Conservation (phyloP, 2,113 vertebrate genomes). For the Gadus macrocephalus region DNA sequence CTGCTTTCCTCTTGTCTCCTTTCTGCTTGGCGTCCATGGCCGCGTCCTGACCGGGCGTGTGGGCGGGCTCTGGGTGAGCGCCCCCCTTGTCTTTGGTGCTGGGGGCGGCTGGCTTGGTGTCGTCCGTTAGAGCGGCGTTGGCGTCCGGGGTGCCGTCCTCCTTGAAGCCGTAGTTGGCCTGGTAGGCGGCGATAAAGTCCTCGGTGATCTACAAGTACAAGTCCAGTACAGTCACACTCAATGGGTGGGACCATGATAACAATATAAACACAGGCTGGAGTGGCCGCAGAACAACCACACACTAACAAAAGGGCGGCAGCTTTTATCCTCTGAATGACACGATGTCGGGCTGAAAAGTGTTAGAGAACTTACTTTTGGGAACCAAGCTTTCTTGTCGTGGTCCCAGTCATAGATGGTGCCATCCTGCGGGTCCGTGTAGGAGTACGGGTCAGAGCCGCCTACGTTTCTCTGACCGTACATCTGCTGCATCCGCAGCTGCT, state of each 20-base stretch:
- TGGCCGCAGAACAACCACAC: too few species aligned
- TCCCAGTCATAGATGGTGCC: constrained; percentile 94
- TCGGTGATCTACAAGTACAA: constrained; percentile 82
- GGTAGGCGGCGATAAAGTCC: constrained; percentile 91
- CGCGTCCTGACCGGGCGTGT: constrained; percentile 36
- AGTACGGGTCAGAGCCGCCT: constrained; percentile 64
- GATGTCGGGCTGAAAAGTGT: neutral
- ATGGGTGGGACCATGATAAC: too few species aligned
- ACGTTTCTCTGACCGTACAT: constrained; percentile 69
- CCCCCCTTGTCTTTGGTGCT: constrained; percentile 36
- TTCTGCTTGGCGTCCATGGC: constrained; percentile 76
- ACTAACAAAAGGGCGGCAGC: too few species aligned
- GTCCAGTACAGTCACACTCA: too few species aligned
- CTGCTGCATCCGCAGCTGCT: constrained; percentile 89
- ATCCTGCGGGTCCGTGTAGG: constrained; percentile 78
- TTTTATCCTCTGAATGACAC: too few species aligned
- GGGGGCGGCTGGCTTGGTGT: constrained; percentile 32
- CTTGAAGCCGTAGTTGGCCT: constrained; percentile 90
- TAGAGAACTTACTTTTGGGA: constrained; percentile 81
- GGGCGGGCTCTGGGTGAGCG: constrained; percentile 44
- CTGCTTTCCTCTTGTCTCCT: constrained; percentile 86
- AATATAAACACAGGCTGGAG: too few species aligned
- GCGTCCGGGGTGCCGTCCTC: constrained; percentile 69
- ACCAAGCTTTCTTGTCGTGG: constrained; percentile 90
- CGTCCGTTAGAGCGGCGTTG: constrained; percentile 33